phyloP scores from a whole-genome alignment of 2,113 vertebrate genomes.

The Channa maculata region DNA sequence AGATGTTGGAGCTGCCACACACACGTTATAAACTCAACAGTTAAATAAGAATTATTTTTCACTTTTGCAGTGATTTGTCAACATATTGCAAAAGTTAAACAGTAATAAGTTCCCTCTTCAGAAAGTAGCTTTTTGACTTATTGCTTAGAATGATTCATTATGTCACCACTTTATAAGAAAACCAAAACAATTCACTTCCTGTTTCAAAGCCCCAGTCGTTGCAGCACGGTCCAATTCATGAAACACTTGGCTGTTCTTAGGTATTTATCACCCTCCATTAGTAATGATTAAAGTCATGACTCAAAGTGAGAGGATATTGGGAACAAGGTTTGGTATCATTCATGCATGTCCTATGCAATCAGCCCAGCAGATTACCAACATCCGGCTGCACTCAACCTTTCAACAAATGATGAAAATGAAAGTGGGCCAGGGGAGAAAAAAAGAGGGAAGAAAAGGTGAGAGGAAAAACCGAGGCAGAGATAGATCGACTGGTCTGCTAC shows the following conservation, averaged over 20 bases:
- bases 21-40: too few species aligned
- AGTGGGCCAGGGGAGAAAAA: background rate
- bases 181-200: too few species aligned
- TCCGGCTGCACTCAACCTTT: conserved; percentile 54
- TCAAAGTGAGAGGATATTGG: conserved; percentile 63
- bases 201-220: conserved; percentile 10
- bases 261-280: conserved; percentile 75
- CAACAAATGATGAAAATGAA: conserved; percentile 55
- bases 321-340: conserved; percentile 65
- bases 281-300: conserved; percentile 68
- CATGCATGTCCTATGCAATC: conserved; percentile 68
- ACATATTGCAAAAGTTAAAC: too few species aligned
- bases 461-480: conserved; percentile 24
- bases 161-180: too few species aligned
- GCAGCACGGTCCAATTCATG: conserved; percentile 38
- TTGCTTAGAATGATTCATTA: too few species aligned
- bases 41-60: too few species aligned
- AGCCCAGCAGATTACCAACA: conserved; percentile 67
- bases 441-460: background rate
- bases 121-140: too few species aligned
- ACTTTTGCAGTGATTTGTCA: too few species aligned
- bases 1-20: too few species aligned
- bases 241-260: conserved; percentile 51
- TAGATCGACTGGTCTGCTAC: conserved; percentile 35
- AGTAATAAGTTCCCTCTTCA: background rate